Percentiles rank a stretch among this genome's conserved stretches.
Conservation (phyloP, 2,113 vertebrate genomes). For the Pelusios castaneus region DNA sequence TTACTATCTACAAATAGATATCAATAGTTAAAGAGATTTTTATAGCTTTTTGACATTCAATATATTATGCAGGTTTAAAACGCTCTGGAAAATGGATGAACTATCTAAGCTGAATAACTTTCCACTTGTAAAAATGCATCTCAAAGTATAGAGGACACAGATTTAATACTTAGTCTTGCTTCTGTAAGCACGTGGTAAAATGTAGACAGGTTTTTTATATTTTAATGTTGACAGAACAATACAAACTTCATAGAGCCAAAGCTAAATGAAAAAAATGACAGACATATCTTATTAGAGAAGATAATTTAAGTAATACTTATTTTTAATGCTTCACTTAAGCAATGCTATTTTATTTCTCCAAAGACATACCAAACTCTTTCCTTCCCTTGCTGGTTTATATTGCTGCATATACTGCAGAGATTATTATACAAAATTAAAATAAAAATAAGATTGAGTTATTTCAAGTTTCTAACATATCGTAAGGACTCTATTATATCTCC, state of each 20-base stretch:
- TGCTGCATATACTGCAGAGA: not conserved
- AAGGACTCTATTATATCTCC: conserved; percentile 46
- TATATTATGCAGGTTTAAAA: conserved; percentile 70
- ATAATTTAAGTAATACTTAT: conserved; percentile 66
- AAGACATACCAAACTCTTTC: not conserved
- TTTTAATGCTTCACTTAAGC: conserved; percentile 65
- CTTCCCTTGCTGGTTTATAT: conserved; percentile 14
- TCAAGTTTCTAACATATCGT: conserved; percentile 21
- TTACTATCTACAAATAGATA: conserved; percentile 71
- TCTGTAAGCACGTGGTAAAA: conserved; percentile 75
- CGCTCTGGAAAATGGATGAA: conserved; percentile 72
- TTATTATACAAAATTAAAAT: conserved; percentile 23
- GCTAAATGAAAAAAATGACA: conserved; percentile 51
- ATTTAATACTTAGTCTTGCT: conserved; percentile 74
- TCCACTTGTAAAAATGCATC: conserved; percentile 74
- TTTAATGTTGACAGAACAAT: conserved; percentile 65
- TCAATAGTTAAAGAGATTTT: conserved; percentile 74
- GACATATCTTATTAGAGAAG: conserved; percentile 50
- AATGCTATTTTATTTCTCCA: conserved; percentile 54
- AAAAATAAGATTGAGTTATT: conserved; percentile 46
- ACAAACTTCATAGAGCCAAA: conserved; percentile 4
- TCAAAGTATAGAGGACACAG: conserved; percentile 57
- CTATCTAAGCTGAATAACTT: conserved; percentile 73
- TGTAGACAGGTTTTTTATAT: conserved; percentile 52
- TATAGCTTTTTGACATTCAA: conserved; percentile 61